phyloP scores from a whole-genome alignment of 2,113 vertebrate genomes.

The rat (Rattus norvegicus) region GRCr8 NC_086028.1:27025001-27025500 shows the following conservation, averaged over 20 bases:
- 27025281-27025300: background rate
- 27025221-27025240: background rate
- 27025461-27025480: background rate
- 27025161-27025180: background rate
- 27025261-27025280: too few relatives aligned
- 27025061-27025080: background rate
- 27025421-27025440: background rate
- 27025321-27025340: background rate
- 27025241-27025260: background rate
- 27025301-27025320: background rate
- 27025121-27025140: background rate
- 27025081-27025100: background rate
- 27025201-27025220: too few relatives aligned
- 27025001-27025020: background rate
- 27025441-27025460: background rate
- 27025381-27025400: too few relatives aligned
- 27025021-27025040: background rate
- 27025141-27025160: background rate
- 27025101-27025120: background rate
- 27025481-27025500: background rate
- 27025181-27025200: background rate
- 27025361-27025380: too few relatives aligned
- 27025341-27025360: too few relatives aligned
- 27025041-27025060: background rate
- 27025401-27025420: background rate